A percentile compares a stretch with the other conserved stretches of the same genome.
Conservation (phyloP, 2,797 vertebrate species). For the Hippoglossus hippoglossus region DNA sequence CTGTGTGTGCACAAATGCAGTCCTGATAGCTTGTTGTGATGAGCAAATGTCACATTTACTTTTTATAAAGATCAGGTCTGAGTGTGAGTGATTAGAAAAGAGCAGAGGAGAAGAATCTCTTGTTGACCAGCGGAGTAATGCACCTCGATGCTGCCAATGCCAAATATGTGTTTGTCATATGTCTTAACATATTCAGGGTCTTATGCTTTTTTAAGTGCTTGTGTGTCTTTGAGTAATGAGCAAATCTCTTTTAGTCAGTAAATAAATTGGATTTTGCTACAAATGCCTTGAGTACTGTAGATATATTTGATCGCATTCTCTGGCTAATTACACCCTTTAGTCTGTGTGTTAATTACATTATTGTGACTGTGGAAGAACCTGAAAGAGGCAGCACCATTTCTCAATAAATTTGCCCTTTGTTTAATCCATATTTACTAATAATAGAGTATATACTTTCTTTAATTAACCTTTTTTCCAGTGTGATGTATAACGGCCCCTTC, state of each 20-base stretch:
- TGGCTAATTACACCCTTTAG: slow-evolving; percentile 18
- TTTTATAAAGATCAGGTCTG: too few relatives aligned
- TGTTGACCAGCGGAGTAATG: too few relatives aligned
- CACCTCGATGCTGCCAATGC: too few relatives aligned
- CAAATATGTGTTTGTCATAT: too few relatives aligned
- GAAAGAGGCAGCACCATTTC: neutral
- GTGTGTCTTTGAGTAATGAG: too few relatives aligned
- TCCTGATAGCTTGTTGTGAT: too few relatives aligned
- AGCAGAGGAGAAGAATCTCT: too few relatives aligned
- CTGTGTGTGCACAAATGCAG: too few relatives aligned
- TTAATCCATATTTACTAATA: slow-evolving; percentile 25
- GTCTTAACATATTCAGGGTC: too few relatives aligned
- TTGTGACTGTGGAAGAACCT: slow-evolving; percentile 6
- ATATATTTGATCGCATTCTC: neutral
- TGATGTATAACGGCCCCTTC: slow-evolving; percentile 21
- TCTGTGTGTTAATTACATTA: slow-evolving; percentile 31
- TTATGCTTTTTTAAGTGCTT: too few relatives aligned
- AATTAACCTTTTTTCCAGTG: slow-evolving; percentile 28
- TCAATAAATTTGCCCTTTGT: slow-evolving; percentile 7
- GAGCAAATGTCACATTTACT: too few relatives aligned
- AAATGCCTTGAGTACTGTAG: neutral
- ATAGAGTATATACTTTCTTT: slow-evolving; percentile 9
- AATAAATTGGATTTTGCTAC: slow-evolving; percentile 22
- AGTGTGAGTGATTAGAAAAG: too few relatives aligned
- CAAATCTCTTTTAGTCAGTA: neutral